Base-by-base conservation (phyloP, 2,797 vertebrate genomes). In the Labroides dimidiatus region DNA sequence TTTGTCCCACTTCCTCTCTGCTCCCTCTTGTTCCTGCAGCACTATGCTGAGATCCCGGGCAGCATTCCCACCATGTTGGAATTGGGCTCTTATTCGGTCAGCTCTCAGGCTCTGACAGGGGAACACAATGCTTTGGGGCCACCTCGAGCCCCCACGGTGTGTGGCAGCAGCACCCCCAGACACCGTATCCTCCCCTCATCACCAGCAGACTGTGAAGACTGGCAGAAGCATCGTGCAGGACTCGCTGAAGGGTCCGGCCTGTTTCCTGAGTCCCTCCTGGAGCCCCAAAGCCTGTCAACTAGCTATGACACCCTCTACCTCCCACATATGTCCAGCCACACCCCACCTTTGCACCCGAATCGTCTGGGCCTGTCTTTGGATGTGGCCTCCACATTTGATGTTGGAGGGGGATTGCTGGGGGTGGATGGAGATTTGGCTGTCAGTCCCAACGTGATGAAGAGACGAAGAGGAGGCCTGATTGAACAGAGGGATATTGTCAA, bases 401-500 rank as follows among this genome's bases (percentile, higher is more conserved):
- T 91, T 0, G 86, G 91, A 41, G 84, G 71, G 1, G 87, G 85
- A 15, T 45, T 75, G 21, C 61, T 82, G 36, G 93, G 92, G 17
- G 75, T 80, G 4, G 94, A 95, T 45, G 92, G 91, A 27, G 93
- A 94, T 14, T 84, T 94, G 64, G 93, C 94, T 0, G 89, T 98
- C 75, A 98, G 96, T 87, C 96, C 97, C 0, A 96, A 96, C 0
- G 83, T 97, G 75, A 99, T 96, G 78, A 97, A 96, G 88, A 93
- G 97, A 19, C 93, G 97, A 19, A 94, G 98, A 0, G 97, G 98
- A 0, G 98, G 97, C 5, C 93, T 99, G 69, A 97, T 99, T 0
- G 98, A 99, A 69, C 97, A 99, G 91, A 94, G 92, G 80, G 98
- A 99, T 92, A 98, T 99, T 47, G 93, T 99, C 91, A 98, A 97